Percentiles rank a stretch among this genome's conserved stretches.
Evolutionary conservation across 2,888 invertebrate genomes (phyloP).

Genomic region (Dermolepida albohirtum): DNA sequence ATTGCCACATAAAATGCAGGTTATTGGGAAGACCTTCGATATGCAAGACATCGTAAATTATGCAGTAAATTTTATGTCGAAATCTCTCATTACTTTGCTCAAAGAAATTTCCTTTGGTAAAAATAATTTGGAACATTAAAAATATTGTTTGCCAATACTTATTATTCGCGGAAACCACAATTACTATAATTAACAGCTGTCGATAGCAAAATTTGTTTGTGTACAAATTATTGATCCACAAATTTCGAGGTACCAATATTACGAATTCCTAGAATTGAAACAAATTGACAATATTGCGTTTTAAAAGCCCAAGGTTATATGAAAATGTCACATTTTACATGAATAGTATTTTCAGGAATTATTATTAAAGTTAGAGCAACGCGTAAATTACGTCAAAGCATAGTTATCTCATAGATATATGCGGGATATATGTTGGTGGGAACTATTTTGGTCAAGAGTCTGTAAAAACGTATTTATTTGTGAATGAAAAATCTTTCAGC

Average conservation of each 20-base stretch:
- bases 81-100: too few species aligned
- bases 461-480: constrained; percentile 14
- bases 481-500: constrained; percentile 16
- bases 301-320: constrained; percentile 2
- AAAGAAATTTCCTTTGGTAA: too few species aligned
- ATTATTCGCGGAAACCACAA: too few species aligned
- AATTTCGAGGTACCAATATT: background rate
- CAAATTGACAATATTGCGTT: background rate
- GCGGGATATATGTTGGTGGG: constrained; percentile 26
- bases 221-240: background rate
- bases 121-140: too few species aligned
- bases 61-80: too few species aligned
- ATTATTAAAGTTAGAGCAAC: constrained; percentile 25
- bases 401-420: constrained; percentile 7
- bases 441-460: constrained; percentile 28
- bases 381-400: constrained; percentile 21
- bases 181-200: too few species aligned
- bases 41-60: too few species aligned
- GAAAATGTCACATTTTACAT: constrained; percentile 10
- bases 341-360: constrained; percentile 24
- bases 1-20: too few species aligned
- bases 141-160: too few species aligned
- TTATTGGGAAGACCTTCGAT: too few species aligned
- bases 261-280: constrained; percentile 1
- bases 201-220: background rate